Evolutionary conservation across 1,140 invertebrate species (phyloP).

Genomic region (Microplitis demolitor): DNA sequence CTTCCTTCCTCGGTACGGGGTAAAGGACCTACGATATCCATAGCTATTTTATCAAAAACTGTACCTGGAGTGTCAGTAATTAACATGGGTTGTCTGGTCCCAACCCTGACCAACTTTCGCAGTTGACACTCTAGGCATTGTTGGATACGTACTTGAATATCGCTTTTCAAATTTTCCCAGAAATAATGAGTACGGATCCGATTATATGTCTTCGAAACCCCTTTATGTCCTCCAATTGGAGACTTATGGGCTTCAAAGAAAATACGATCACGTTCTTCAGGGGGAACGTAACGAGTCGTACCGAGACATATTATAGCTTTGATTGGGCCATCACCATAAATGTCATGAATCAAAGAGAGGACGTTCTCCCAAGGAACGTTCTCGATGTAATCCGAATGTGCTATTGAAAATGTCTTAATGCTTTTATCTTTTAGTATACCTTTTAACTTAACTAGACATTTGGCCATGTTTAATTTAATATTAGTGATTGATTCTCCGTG

Average conservation of each 20-base stretch:
- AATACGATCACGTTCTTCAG: background rate
- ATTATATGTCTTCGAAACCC: background rate
- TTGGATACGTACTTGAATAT: background rate
- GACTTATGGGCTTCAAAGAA: background rate
- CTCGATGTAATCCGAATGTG: background rate
- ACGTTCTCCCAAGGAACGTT: background rate
- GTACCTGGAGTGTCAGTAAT: background rate
- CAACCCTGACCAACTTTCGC: background rate
- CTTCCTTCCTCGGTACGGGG: background rate
- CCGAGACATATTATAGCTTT: background rate
- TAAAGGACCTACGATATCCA: constrained; percentile 2
- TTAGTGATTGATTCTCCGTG: too few species aligned
- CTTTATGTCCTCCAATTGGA: background rate
- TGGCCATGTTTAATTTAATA: background rate
- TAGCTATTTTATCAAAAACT: background rate
- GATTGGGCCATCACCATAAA: background rate
- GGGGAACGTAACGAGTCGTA: background rate
- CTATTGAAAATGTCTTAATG: background rate
- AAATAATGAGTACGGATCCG: background rate
- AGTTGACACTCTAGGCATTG: background rate
- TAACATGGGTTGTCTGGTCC: background rate
- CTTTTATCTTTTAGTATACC: background rate
- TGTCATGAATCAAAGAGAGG: background rate
- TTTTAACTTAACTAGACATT: background rate
- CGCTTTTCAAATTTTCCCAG: too few species aligned